These are phyloP conservation scores for Hemibagrus guttatus DNA, from an alignment of 2,797 vertebrate species.

Conservation along the genomic window DNA sequence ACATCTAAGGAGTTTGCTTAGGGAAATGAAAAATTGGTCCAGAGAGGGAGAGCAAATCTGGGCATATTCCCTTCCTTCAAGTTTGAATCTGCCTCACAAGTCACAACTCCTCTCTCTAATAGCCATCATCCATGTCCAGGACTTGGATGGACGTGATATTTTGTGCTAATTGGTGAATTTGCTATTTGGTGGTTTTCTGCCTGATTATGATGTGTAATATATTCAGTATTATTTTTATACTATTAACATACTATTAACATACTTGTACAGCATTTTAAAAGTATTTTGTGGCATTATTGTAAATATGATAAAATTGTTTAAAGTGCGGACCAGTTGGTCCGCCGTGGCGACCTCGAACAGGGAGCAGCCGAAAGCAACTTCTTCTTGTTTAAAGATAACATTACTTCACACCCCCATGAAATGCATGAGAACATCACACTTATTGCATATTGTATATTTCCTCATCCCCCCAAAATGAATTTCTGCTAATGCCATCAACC, in stretches of 20 bases:
- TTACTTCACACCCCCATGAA: background rate
- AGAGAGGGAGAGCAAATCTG: slow-evolving; percentile 21
- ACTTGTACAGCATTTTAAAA: too few species aligned
- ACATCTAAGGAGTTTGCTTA: slow-evolving; percentile 15
- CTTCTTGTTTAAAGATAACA: background rate
- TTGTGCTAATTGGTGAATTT: background rate
- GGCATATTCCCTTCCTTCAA: slow-evolving; percentile 9
- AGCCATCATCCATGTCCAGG: background rate
- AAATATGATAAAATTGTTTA: background rate
- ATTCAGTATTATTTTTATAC: too few species aligned
- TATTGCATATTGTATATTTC: background rate
- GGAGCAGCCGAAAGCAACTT: too few species aligned
- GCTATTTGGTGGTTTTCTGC: background rate
- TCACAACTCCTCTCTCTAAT: slow-evolving; percentile 3
- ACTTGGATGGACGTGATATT: background rate
- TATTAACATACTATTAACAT: too few species aligned
- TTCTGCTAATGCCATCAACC: background rate
- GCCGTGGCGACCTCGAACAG: too few species aligned
- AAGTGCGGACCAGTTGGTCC: too few species aligned
- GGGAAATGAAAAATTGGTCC: slow-evolving; percentile 27
- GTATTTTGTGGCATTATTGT: background rate
- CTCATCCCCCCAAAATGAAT: background rate
- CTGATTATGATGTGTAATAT: background rate
- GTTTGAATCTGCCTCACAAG: slow-evolving; percentile 1
- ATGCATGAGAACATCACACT: background rate